Percentiles rank a stretch among this genome's conserved stretches.
phyloP scores from a whole-genome alignment of 2,888 invertebrate species.

The Andrena trimmerana region DNA sequence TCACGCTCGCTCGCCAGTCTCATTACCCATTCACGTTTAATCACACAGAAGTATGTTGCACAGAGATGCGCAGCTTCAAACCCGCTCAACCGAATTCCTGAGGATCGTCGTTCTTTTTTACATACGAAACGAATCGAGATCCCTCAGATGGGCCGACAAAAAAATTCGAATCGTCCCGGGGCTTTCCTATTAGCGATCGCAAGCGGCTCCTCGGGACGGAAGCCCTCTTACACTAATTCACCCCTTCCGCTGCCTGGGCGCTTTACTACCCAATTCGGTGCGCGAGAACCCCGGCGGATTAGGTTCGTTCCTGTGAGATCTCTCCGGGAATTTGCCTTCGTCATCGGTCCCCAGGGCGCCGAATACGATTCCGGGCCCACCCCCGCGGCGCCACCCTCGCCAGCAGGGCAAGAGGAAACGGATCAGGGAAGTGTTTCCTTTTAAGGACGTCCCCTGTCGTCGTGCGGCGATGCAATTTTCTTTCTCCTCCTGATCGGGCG shows the following conservation, averaged over 20 bases:
- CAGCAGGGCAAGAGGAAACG: conserved; percentile 41
- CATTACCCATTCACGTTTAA: too few species aligned
- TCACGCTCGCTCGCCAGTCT: too few species aligned
- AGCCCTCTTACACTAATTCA: conserved; percentile 74
- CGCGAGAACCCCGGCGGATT: conserved; percentile 70
- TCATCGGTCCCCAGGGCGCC: conserved; percentile 71
- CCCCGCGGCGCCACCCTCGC: conserved; percentile 15
- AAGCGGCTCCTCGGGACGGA: conserved; percentile 8
- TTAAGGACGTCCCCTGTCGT: conserved; percentile 10
- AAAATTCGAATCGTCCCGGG: conserved; percentile 30
- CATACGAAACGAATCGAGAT: background rate
- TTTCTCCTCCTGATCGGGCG: conserved; percentile 2
- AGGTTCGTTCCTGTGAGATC: conserved; percentile 74
- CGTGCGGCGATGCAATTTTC: conserved; percentile 28
- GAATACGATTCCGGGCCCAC: conserved; percentile 62
- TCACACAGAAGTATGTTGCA: background rate
- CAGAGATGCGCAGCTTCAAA: too few species aligned
- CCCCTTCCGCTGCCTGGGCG: conserved; percentile 70
- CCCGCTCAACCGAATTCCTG: background rate
- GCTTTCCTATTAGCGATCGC: conserved; percentile 43
- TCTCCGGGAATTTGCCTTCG: conserved; percentile 72
- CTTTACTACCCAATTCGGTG: conserved; percentile 76
- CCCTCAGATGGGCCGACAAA: background rate
- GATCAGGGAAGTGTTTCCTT: conserved; percentile 53
- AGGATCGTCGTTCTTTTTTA: background rate